Evolutionary conservation across 2,888 invertebrate genomes (phyloP).

Genomic region (Lordiphosa andalusiaca): DNA sequence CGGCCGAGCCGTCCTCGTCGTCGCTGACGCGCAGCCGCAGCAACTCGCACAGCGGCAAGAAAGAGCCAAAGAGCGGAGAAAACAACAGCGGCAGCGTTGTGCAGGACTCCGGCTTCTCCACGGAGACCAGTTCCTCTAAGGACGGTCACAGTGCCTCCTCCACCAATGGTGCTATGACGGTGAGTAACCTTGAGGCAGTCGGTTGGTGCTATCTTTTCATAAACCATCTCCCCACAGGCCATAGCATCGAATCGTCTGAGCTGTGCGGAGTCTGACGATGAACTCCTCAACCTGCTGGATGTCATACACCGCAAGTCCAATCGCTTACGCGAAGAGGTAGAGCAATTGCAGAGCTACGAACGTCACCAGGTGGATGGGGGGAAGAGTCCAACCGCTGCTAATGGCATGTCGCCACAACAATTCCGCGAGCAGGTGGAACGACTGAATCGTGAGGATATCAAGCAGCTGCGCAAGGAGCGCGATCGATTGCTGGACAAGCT

Average conservation of each 20-base stretch:
- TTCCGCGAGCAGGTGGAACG: conserved; percentile 78
- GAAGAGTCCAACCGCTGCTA: conserved; percentile 31
- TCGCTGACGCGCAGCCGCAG: conserved; percentile 83
- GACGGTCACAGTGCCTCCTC: conserved; percentile 88
- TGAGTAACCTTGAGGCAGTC: conserved; percentile 29
- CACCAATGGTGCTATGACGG: conserved; percentile 82
- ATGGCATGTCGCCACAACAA: conserved; percentile 74
- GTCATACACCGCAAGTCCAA: conserved; percentile 91
- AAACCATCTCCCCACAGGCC: conserved; percentile 49
- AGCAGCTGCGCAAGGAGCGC: conserved; percentile 85
- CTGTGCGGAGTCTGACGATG: conserved; percentile 86
- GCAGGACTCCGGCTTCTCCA: conserved; percentile 94
- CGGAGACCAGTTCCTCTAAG: conserved; percentile 91
- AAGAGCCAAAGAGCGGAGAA: conserved; percentile 84
- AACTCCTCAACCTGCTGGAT: conserved; percentile 91
- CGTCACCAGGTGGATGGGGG: conserved; percentile 62
- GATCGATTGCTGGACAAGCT: conserved; percentile 88
- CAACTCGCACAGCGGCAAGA: conserved; percentile 84
- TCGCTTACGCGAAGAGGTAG: conserved; percentile 86
- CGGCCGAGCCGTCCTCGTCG: conserved; percentile 64
- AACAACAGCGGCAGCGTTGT: conserved; percentile 83
- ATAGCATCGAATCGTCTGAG: conserved; percentile 77
- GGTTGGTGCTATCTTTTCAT: too few species aligned
- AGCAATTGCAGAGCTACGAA: conserved; percentile 83
- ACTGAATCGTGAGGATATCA: conserved; percentile 82